phyloP scores from a whole-genome alignment of 2,888 invertebrate species.

The Cecidostiba fungosa region DNA sequence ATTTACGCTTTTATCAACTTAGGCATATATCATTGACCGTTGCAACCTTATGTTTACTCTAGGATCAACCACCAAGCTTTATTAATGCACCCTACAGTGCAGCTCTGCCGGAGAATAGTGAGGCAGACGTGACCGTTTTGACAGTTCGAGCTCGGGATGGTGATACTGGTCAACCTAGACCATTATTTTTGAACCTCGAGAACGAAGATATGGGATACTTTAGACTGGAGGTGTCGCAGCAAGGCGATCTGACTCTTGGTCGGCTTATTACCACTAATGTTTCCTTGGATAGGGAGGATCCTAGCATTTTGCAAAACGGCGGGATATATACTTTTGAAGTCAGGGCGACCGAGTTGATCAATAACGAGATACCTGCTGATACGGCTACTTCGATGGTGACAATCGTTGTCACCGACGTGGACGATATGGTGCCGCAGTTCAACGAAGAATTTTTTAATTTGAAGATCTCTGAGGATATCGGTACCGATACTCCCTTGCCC shows the following conservation, averaged over 20 bases:
- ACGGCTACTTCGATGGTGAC: slow-evolving; percentile 86
- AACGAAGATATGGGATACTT: slow-evolving; percentile 88
- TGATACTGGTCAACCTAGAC: slow-evolving; percentile 88
- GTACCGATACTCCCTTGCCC: slow-evolving; percentile 85
- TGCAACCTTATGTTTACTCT: too few species aligned
- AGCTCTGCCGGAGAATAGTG: slow-evolving; percentile 88
- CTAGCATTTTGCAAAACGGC: slow-evolving; percentile 87
- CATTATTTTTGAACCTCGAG: slow-evolving; percentile 86
- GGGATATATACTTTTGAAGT: slow-evolving; percentile 89
- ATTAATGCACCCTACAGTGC: slow-evolving; percentile 90
- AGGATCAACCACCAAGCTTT: slow-evolving; percentile 92
- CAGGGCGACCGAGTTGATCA: slow-evolving; percentile 88
- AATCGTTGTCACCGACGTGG: slow-evolving; percentile 89
- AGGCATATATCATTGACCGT: too few species aligned
- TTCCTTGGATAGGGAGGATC: slow-evolving; percentile 89
- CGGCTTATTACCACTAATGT: slow-evolving; percentile 84
- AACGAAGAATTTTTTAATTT: slow-evolving; percentile 85
- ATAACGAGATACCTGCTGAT: slow-evolving; percentile 87
- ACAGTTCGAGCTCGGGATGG: slow-evolving; percentile 90
- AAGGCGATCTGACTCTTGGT: slow-evolving; percentile 82
- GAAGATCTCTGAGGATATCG: slow-evolving; percentile 89
- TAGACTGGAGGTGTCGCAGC: slow-evolving; percentile 82
- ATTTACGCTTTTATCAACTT: background rate
- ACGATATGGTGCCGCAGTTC: slow-evolving; percentile 89
- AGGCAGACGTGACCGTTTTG: slow-evolving; percentile 83